These are phyloP conservation scores for Stomorhina lunata DNA, from an alignment of 2,888 invertebrate species.

Conservation along the genomic window DNA sequence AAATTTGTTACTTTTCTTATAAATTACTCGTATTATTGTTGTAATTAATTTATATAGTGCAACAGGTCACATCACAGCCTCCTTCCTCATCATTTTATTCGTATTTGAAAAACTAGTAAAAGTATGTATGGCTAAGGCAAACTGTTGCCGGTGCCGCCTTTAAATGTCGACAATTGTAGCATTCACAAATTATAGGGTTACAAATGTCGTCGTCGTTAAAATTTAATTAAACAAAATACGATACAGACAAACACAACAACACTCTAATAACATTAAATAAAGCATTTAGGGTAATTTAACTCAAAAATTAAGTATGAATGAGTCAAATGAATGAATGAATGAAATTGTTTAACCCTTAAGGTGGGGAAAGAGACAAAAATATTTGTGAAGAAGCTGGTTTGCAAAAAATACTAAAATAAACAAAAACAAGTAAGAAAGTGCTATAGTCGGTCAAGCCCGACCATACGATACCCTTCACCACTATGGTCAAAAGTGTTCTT, in stretches of 20 bases:
- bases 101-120: not conserved
- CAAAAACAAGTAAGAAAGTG: too few species aligned
- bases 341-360: conserved; percentile 34
- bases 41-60: conserved; percentile 61
- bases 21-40: not conserved
- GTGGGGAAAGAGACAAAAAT: too few species aligned
- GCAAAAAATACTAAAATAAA: too few species aligned
- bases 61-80: conserved; percentile 58
- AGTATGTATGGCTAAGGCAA: too few species aligned
- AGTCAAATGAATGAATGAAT: conserved; percentile 10
- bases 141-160: not conserved
- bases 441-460: too few species aligned
- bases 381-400: too few species aligned
- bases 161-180: conserved; percentile 9
- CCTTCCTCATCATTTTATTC: not conserved
- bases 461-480: too few species aligned
- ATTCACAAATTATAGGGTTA: conserved; percentile 53
- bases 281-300: not conserved
- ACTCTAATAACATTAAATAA: not conserved
- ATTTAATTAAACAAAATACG: conserved; percentile 56
- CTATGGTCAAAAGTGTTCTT: too few species aligned
- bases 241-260: conserved; percentile 3
- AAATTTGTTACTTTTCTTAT: not conserved
- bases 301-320: conserved; percentile 33
- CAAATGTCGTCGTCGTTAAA: conserved; percentile 62